Evolutionary conservation across 2,888 invertebrate species (phyloP), one percentile per base, ranked within the genome.

Genomic region (Teinopalpus imperialis): DNA sequence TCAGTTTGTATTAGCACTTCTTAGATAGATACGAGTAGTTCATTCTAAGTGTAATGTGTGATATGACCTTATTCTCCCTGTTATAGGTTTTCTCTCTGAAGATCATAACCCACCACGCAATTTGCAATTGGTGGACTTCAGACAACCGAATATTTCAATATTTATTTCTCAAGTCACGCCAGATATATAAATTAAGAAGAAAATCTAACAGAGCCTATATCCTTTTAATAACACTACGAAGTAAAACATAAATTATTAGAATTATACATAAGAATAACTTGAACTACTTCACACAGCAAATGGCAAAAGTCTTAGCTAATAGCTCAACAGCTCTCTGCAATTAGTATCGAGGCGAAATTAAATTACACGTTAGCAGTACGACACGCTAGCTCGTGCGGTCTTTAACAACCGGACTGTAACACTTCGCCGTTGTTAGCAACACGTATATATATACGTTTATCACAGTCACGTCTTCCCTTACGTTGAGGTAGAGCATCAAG

Each of bases 281-380:
- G 44, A 32, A 32, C 44, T 39, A 32, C 39, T 39, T 39, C 37
- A 39, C 44, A 37, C 31, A 36, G 10, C 31, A 39, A 27, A 32
- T 27, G 20, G 44, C 44, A 45, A 45, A 45, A 45, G 39, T 26
- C 32, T 45, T 27, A 39, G 44, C 44, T 45, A 45, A 45, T 45
- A 39, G 32, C 39, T 39, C 32, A n/a, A n/a, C 37, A 20, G 27
- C 32, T 27, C 43, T 27, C 20, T 4, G 44, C 39, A 45, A 45
- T 45, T 45, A 45, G 32, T 27, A 32, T 39, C 44, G 39, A 26
- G 31, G 32, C 39, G 44, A 45, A 45, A 45, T 39, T 39, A 45
- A 45, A 45, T 39, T 45, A 45, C 26, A 45, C 44, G 44, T 45
- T 45, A 21, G 44, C 13, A 20, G 20, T 32, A 31, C 39, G 44